Evolutionary conservation across 2,797 vertebrate genomes (phyloP).

Genomic region (Ctenosaura bakeri): DNA sequence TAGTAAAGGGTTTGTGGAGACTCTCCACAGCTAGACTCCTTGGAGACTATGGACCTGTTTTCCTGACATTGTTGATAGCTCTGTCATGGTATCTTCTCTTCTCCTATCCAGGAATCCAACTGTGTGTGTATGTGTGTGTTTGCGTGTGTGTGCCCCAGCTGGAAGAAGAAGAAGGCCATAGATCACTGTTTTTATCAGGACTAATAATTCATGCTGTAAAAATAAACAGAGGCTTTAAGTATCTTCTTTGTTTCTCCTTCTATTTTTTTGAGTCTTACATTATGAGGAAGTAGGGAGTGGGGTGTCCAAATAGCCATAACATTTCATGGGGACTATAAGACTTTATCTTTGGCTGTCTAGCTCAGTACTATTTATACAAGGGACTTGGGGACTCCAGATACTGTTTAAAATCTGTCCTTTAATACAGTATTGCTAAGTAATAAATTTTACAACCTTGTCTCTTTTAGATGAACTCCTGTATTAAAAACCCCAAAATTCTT

Average conservation of each 20-base stretch:
- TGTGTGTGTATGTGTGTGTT: neutral
- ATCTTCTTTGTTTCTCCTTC: neutral
- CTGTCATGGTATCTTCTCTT: neutral
- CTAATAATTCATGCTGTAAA: neutral
- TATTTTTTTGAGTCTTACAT: neutral
- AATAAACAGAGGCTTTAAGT: neutral
- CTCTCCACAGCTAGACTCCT: neutral
- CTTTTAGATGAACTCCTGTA: constrained; percentile 93
- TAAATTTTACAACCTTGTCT: constrained; percentile 45
- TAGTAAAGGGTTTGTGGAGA: neutral
- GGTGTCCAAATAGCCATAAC: neutral
- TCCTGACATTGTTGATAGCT: no score
- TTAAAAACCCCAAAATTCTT: constrained; percentile 98
- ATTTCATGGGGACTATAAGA: neutral
- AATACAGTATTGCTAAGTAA: neutral
- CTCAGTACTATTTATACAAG: neutral
- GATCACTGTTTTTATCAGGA: neutral
- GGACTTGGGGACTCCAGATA: neutral
- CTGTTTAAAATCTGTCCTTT: neutral
- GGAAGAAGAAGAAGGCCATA: neutral
- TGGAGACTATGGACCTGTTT: neutral
- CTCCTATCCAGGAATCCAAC: neutral
- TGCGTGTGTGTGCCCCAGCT: neutral
- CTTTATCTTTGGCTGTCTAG: neutral
- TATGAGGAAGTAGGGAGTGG: rapidly evolving